A percentile compares a stretch with the other conserved stretches of the same genome.
phyloP scores from a whole-genome alignment of 2,888 invertebrate species.

The Drosophila rellima region DNA sequence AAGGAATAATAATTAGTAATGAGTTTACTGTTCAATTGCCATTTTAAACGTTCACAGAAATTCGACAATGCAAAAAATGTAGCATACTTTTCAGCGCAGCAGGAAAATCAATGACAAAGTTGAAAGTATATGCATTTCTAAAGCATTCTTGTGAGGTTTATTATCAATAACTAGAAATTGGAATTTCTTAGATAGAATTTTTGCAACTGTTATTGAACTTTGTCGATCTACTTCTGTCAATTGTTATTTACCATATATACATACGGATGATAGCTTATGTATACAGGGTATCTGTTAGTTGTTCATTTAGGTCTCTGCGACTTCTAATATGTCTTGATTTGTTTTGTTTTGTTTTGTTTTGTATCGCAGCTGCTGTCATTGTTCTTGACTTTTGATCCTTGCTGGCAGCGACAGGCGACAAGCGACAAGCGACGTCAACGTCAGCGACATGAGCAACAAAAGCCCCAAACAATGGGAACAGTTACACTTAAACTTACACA shows the following conservation, averaged over 20 bases:
- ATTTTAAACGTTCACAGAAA: background rate
- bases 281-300: background rate
- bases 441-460: constrained; percentile 73
- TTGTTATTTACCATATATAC: background rate
- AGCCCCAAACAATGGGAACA: constrained; percentile 60
- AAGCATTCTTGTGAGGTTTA: background rate
- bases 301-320: background rate
- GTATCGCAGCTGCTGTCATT: constrained; percentile 67
- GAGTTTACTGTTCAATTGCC: background rate
- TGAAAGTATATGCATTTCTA: background rate
- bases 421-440: constrained; percentile 76
- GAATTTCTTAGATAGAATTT: background rate
- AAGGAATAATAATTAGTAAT: too few species aligned
- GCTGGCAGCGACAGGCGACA: constrained; percentile 72
- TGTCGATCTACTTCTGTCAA: background rate
- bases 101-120: background rate
- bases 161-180: background rate
- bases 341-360: constrained; percentile 32
- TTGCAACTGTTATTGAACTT: background rate
- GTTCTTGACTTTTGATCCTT: constrained; percentile 78
- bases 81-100: background rate
- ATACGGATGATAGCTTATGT: background rate
- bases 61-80: background rate
- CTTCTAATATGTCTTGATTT: constrained; percentile 25
- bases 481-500: constrained; percentile 36